phyloP scores from a whole-genome alignment of 2,113 vertebrate genomes.

The Oplegnathus fasciatus region DNA sequence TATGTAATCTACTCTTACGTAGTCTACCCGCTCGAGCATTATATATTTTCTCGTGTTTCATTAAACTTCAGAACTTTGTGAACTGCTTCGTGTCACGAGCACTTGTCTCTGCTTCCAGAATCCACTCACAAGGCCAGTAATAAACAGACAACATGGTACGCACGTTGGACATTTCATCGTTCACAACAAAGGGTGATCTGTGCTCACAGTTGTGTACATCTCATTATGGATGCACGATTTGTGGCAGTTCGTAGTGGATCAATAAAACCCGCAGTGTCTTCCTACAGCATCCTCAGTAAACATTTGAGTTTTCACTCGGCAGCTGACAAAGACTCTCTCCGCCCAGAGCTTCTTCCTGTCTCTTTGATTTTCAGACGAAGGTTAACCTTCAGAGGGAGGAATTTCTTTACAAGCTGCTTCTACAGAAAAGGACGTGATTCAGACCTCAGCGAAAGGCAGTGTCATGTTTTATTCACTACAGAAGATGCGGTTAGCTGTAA shows the following conservation, averaged over 20 bases:
- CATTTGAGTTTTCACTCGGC: slow-evolving; percentile 15
- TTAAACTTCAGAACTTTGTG: no score
- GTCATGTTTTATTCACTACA: slow-evolving; percentile 45
- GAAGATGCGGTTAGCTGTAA: slow-evolving; percentile 3
- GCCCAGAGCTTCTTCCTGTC: neutral
- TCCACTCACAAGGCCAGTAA: no score
- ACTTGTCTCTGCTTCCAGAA: no score
- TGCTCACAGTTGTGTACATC: neutral
- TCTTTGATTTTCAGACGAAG: slow-evolving; percentile 32
- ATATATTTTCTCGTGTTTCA: no score
- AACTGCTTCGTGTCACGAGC: no score
- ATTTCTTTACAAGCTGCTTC: slow-evolving; percentile 13
- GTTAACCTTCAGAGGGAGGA: slow-evolving; percentile 33
- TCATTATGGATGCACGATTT: slow-evolving; percentile 8
- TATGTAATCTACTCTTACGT: no score
- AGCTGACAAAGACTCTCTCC: slow-evolving; percentile 2
- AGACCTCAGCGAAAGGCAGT: slow-evolving; percentile 8
- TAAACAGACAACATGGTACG: no score
- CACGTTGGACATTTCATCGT: no score
- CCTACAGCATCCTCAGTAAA: slow-evolving; percentile 12
- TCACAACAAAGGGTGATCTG: neutral
- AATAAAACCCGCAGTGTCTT: slow-evolving; percentile 13
- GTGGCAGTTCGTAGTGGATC: slow-evolving; percentile 21
- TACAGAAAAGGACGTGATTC: slow-evolving; percentile 17
- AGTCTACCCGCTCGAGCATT: no score